These are phyloP conservation scores for Poecile montanus DNA, from an alignment of 2,797 vertebrate species.

Conservation along the genomic window DNA sequence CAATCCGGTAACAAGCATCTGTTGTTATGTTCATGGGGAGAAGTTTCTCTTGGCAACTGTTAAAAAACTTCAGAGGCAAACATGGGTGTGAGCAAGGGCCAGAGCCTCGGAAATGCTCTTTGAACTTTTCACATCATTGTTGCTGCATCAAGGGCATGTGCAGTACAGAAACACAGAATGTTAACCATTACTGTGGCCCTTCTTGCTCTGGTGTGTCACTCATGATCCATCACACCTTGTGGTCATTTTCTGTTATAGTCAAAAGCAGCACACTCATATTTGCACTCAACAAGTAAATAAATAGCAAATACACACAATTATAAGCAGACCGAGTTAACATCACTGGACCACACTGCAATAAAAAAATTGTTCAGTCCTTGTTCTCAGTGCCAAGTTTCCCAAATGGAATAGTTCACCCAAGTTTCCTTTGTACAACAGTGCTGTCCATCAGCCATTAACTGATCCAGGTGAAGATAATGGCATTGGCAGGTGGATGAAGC, in stretches of 20 bases:
- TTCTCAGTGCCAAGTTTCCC: background rate
- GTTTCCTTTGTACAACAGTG: background rate
- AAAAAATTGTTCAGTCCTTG: background rate
- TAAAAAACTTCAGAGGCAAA: background rate
- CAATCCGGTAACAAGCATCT: rapidly evolving
- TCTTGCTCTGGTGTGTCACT: background rate
- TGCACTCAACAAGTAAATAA: background rate
- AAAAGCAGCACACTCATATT: background rate
- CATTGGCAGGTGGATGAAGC: rapidly evolving
- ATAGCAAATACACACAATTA: background rate
- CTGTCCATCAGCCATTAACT: background rate
- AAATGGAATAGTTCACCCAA: background rate
- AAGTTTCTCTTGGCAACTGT: background rate
- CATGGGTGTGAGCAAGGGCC: background rate
- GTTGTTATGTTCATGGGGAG: background rate
- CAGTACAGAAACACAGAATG: background rate
- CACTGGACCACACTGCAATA: background rate
- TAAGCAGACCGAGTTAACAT: background rate
- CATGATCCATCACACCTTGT: background rate
- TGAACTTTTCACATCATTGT: background rate
- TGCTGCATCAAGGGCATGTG: background rate
- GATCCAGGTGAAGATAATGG: background rate
- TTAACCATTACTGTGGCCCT: background rate
- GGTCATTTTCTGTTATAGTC: background rate
- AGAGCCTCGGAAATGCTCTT: background rate